phyloP scores from a whole-genome alignment of 2,797 vertebrate genomes.

The Danio choprae region DNA sequence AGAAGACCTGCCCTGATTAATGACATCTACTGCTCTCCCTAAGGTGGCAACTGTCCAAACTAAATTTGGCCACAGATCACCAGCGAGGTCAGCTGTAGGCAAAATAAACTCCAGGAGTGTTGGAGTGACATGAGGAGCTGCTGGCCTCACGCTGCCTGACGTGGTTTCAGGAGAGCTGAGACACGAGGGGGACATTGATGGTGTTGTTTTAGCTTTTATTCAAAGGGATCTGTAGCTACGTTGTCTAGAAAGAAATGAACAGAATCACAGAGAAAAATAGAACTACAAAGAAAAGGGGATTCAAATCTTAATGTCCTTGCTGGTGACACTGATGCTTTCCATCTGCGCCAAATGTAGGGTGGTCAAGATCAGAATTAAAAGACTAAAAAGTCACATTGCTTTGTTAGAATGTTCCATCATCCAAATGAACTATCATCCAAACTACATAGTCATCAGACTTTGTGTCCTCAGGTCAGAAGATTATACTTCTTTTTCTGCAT shows the following conservation, averaged over 20 bases:
- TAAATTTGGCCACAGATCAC: constrained; percentile 69
- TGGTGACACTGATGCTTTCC: constrained; percentile 65
- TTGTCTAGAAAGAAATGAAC: constrained; percentile 54
- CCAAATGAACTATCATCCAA: background rate
- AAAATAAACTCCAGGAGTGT: constrained; percentile 62
- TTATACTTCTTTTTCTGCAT: too few relatives aligned
- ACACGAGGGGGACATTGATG: constrained; percentile 59
- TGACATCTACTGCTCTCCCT: constrained; percentile 58
- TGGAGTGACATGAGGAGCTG: constrained; percentile 52
- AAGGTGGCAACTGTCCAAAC: constrained; percentile 68
- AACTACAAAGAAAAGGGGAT: constrained; percentile 61
- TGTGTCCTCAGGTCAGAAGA: too few relatives aligned
- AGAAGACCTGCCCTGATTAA: constrained; percentile 65
- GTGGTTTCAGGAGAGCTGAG: constrained; percentile 53
- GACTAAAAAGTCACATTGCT: constrained; percentile 35
- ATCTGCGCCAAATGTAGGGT: constrained; percentile 56
- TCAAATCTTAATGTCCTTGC: constrained; percentile 60
- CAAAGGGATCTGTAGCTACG: constrained; percentile 55
- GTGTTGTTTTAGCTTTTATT: constrained; percentile 64
- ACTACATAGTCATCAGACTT: background rate
- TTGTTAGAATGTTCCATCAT: constrained; percentile 26
- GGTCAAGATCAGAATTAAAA: constrained; percentile 52
- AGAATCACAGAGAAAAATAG: constrained; percentile 57
- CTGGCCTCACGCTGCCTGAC: constrained; percentile 50
- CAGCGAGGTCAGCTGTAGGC: constrained; percentile 66